Conservation (phyloP, 1,140 invertebrate species). For the Frieseomelitta varia region DNA sequence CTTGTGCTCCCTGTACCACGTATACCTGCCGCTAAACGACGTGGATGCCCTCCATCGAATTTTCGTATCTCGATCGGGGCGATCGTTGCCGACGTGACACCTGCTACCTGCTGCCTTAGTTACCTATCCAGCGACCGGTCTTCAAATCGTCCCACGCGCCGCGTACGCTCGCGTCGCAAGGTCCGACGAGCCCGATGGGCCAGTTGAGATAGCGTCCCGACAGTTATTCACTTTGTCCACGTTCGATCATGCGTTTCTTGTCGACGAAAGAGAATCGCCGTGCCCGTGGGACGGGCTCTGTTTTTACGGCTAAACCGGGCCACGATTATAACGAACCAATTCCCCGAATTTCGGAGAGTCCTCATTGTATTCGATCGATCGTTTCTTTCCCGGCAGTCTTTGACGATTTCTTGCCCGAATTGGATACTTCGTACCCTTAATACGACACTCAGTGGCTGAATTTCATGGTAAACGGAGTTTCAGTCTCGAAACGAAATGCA, state of each 20-base stretch:
- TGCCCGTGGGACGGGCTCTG: background rate
- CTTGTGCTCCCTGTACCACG: conserved; percentile 38
- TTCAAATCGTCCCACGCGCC: conserved; percentile 61
- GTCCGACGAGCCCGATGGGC: conserved; percentile 25
- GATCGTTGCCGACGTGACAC: conserved; percentile 73
- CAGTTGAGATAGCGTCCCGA: conserved; percentile 46
- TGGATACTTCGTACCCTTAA: conserved; percentile 13
- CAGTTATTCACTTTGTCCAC: conserved; percentile 61
- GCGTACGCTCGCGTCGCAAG: conserved; percentile 15
- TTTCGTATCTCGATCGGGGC: conserved; percentile 59
- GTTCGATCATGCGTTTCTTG: conserved; percentile 38
- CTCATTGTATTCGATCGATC: conserved; percentile 21
- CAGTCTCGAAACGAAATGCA: too few relatives aligned
- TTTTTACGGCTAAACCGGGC: conserved; percentile 27
- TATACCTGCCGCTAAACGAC: conserved; percentile 61
- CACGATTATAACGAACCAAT: conserved; percentile 38
- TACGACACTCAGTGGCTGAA: background rate
- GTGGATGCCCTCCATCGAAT: conserved; percentile 62
- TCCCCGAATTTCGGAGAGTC: background rate
- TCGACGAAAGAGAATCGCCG: conserved; percentile 33
- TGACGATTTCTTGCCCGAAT: background rate
- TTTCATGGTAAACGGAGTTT: background rate
- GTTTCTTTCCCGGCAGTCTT: background rate
- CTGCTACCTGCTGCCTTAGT: conserved; percentile 73
- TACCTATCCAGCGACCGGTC: conserved; percentile 53